Evolutionary conservation across 2,888 invertebrate species (phyloP), one percentile per base, ranked within the genome.

Genomic region (Spodoptera littoralis): DNA sequence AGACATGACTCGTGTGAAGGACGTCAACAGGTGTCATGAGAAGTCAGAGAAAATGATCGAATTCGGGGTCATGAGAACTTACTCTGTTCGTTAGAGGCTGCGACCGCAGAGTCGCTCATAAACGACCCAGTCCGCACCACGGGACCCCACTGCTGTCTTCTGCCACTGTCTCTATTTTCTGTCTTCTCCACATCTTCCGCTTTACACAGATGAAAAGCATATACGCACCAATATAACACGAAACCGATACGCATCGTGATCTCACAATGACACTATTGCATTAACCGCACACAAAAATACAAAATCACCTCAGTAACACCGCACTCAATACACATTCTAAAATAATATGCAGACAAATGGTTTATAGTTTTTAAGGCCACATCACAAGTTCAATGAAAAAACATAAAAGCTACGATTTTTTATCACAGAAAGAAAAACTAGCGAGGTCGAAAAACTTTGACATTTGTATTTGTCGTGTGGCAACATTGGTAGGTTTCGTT

Each of bases 211-310:
- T 94, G 93, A 87, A 94, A 87, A 84, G 89, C 92, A 83, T 92
- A 91, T 87, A 94, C 92, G 91, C 93, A 94, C 93, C 93, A 94
- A 91, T 93, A 94, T 77, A 94, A 88, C 86, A 93, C 88, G 86
- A 93, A 88, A 91, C 91, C 92, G 90, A 94, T 89, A 92, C 93
- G 94, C 94, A 94, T 94, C 88, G 92, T 94, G 91, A 92, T 90
- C 87, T 88, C 80, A 86, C 87, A 89, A 92, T 92, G 89, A 91
- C 92, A 93, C 90, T 89, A 91, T 81, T 85, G 82, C 85, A 90
- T 84, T 85, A 86, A 90, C 85, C 85, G 85, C 84, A 88, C 87
- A 76, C 78, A 75, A 87, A 80, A 86, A 89, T 85, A 91, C 77
- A 85, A 88, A 84, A 87, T 80, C 85, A 88, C 88, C 85, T 79